phyloP scores from a whole-genome alignment of 2,888 invertebrate genomes.

The Acanthoscelides obtectus region DNA sequence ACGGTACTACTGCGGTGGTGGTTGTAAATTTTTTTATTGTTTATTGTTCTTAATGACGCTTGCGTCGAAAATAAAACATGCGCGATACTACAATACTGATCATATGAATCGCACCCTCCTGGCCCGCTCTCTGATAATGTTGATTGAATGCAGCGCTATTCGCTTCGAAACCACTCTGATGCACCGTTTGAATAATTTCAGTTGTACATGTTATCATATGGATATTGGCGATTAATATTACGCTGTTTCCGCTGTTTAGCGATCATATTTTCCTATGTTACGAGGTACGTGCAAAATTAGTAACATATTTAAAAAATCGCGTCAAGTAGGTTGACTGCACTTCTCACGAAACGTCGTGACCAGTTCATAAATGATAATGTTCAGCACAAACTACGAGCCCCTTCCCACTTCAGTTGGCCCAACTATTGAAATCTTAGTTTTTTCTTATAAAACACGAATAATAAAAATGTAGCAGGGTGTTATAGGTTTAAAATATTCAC shows the following conservation, averaged over 20 bases:
- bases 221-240: background rate
- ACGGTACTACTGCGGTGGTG: no score
- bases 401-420: no score
- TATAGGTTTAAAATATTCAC: no score
- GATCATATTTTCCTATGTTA: background rate
- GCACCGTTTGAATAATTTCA: background rate
- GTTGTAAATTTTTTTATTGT: background rate
- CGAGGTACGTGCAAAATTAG: background rate
- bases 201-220: background rate
- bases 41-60: background rate
- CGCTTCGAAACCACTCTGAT: background rate
- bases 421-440: no score
- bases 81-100: background rate
- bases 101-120: background rate
- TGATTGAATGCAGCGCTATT: background rate
- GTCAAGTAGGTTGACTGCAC: no score
- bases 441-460: no score
- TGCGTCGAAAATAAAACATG: background rate
- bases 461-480: no score
- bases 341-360: no score
- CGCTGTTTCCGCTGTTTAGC: background rate
- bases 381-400: no score
- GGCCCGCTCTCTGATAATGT: background rate
- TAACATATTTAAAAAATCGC: no score
- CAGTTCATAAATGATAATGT: no score